Percentiles rank a stretch among this genome's conserved stretches.
Conservation (phyloP, 1,140 invertebrate species). For the Nebria ingens region DNA sequence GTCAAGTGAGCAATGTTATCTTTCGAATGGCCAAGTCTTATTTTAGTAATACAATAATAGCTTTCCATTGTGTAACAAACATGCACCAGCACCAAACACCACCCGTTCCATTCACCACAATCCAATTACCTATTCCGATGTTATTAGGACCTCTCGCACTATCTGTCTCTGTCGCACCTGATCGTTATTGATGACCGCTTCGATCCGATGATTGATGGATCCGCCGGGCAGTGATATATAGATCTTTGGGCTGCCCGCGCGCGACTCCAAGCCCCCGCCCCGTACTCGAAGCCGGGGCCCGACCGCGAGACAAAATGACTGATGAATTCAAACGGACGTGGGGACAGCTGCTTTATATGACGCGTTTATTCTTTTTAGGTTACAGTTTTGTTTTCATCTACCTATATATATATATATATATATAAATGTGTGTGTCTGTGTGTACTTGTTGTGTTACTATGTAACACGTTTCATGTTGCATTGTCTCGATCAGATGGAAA, state of each 20-base stretch:
- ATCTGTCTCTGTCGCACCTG: not conserved
- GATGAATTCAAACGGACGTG: not conserved
- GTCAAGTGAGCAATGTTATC: not conserved
- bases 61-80: not conserved
- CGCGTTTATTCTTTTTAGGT: no score
- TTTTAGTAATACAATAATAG: no score
- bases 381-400: no score
- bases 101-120: no score
- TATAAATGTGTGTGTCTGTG: no score
- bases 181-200: not conserved
- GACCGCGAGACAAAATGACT: not conserved
- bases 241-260: not conserved
- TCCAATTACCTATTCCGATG: not conserved
- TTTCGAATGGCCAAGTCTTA: no score
- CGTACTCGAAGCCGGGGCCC: not conserved
- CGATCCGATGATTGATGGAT: not conserved
- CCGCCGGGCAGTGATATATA: not conserved
- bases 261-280: not conserved
- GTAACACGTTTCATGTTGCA: no score
- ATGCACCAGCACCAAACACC: not conserved
- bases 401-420: no score
- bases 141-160: not conserved
- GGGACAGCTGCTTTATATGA: not conserved
- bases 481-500: no score
- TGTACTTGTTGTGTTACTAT: no score